Conservation (phyloP, 2,888 invertebrate species). For the Copidosoma aretas region DNA sequence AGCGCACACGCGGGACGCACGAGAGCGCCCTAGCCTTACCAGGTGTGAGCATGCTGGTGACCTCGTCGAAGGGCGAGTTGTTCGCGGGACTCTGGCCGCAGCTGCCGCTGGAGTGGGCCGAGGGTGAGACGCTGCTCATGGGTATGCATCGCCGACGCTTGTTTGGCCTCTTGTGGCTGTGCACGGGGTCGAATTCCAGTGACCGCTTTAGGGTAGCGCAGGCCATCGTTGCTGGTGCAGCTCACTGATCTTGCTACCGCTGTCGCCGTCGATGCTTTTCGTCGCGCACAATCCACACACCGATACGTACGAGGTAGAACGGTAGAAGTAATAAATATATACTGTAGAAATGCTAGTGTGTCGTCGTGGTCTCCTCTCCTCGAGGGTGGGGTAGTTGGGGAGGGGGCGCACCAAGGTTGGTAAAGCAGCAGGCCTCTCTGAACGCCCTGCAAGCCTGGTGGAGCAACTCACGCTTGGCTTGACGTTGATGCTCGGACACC, state of each 20-base stretch:
- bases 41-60: conserved; percentile 85
- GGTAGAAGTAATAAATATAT: too few relatives aligned
- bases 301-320: too few relatives aligned
- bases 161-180: conserved; percentile 81
- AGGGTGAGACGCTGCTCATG: conserved; percentile 78
- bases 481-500: too few relatives aligned
- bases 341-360: too few relatives aligned
- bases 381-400: background rate
- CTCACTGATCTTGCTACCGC: conserved; percentile 45
- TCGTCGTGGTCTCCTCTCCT: background rate
- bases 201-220: conserved; percentile 96
- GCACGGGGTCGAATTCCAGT: conserved; percentile 91
- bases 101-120: conserved; percentile 55
- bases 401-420: conserved; percentile 14
- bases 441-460: background rate
- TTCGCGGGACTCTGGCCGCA: conserved; percentile 58
- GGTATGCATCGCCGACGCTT: conserved; percentile 87
- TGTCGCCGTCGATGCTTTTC: conserved; percentile 1
- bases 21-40: conserved; percentile 67
- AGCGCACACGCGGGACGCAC: too few relatives aligned
- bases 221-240: conserved; percentile 77
- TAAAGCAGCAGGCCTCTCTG: conserved; percentile 3
- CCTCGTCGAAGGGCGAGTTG: conserved; percentile 83
- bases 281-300: too few relatives aligned
- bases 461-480: background rate